phyloP scores from a whole-genome alignment of 2,888 invertebrate genomes.

The Archips crataeganus region DNA sequence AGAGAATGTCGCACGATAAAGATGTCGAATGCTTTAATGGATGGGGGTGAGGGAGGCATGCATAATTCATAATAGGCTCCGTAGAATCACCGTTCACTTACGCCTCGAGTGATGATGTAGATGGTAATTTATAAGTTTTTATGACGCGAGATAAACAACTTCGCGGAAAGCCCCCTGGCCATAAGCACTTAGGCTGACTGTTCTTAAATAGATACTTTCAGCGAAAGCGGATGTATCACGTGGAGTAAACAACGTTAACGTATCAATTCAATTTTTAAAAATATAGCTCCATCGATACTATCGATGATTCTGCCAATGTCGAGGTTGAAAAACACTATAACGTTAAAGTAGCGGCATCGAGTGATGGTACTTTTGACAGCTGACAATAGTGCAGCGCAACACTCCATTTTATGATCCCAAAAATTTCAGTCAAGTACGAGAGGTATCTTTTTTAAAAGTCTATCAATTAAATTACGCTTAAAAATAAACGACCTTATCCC shows the following conservation, averaged over 20 bases:
- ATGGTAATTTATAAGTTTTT: constrained; percentile 44
- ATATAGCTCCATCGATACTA: too few species aligned
- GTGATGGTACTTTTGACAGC: too few species aligned
- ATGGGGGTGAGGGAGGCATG: constrained; percentile 51
- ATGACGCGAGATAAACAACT: constrained; percentile 37
- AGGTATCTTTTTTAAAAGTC: too few species aligned
- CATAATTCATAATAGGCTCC: constrained; percentile 61
- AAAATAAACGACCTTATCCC: too few species aligned
- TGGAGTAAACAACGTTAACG: constrained; percentile 1
- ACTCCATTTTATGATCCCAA: too few species aligned
- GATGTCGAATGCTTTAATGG: constrained; percentile 50
- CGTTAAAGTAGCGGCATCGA: neutral
- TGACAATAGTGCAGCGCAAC: too few species aligned
- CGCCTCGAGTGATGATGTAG: constrained; percentile 50
- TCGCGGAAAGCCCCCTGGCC: constrained; percentile 21
- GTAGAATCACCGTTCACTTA: constrained; percentile 51
- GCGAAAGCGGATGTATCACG: neutral
- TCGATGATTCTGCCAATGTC: too few species aligned
- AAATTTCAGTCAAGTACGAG: too few species aligned
- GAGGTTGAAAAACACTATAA: too few species aligned
- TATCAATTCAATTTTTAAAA: too few species aligned
- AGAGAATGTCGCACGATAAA: constrained; percentile 21
- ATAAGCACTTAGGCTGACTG: constrained; percentile 28
- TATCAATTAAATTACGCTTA: too few species aligned
- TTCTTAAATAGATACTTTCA: constrained; percentile 17